phyloP scores from a whole-genome alignment of 2,888 invertebrate species.

The Lymantria dispar region DNA sequence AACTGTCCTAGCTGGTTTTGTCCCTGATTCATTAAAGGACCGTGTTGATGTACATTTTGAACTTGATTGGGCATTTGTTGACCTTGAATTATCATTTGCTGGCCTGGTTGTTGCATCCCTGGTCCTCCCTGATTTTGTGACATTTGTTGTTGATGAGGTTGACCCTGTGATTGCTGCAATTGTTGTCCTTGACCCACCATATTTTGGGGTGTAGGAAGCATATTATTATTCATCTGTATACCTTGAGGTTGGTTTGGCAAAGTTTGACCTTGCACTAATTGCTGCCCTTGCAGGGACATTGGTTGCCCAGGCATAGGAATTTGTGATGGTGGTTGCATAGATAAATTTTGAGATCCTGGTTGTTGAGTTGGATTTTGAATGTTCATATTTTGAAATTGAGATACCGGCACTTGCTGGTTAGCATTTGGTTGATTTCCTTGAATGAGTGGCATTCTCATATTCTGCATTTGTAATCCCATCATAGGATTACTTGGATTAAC shows the following conservation, averaged over 20 bases:
- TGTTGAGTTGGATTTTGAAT: slow-evolving; percentile 56
- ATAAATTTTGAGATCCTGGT: slow-evolving; percentile 44
- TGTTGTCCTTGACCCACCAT: slow-evolving; percentile 35
- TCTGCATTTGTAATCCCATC: slow-evolving; percentile 67
- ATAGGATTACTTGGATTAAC: slow-evolving; percentile 60
- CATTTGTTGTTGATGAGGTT: slow-evolving; percentile 25
- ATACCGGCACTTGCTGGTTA: slow-evolving; percentile 53
- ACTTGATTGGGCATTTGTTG: slow-evolving; percentile 36
- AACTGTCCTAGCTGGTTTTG: slow-evolving; percentile 33
- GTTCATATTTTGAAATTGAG: slow-evolving; percentile 53
- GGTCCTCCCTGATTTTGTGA: slow-evolving; percentile 39
- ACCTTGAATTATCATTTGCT: slow-evolving; percentile 31
- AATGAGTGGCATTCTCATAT: slow-evolving; percentile 68
- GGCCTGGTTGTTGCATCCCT: slow-evolving; percentile 39
- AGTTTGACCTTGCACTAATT: slow-evolving; percentile 26
- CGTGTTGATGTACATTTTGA: slow-evolving; percentile 41
- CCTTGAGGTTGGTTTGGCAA: slow-evolving; percentile 41
- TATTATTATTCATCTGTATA: slow-evolving; percentile 46
- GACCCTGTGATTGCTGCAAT: slow-evolving; percentile 9
- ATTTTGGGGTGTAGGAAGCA: slow-evolving; percentile 34
- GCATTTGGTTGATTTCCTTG: slow-evolving; percentile 53
- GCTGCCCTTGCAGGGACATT: slow-evolving; percentile 48
- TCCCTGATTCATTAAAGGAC: slow-evolving; percentile 44
- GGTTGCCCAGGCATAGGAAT: slow-evolving; percentile 49
- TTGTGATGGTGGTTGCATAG: slow-evolving; percentile 46